These are phyloP conservation scores for Mustela lutreola DNA, from an alignment of 2,113 vertebrate species.

Conservation along the genomic window DNA sequence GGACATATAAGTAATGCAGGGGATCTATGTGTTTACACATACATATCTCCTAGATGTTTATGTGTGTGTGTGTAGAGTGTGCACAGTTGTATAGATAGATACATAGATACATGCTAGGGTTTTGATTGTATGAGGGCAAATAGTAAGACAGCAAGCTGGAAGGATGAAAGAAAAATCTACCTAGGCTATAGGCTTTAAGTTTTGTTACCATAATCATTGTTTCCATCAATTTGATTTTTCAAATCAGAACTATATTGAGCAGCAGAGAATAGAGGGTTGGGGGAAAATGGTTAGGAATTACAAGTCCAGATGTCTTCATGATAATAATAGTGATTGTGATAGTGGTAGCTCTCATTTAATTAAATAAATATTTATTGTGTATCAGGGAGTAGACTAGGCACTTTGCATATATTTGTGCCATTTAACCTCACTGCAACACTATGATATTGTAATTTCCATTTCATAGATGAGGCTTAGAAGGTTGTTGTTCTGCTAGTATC, in stretches of 20 bases:
- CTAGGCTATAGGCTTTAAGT: neutral
- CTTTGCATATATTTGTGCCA: neutral
- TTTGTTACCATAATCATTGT: neutral
- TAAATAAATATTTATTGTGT: slow-evolving; percentile 7
- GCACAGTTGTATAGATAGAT: neutral
- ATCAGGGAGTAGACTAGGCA: neutral
- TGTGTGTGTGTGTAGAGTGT: neutral
- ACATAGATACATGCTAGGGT: neutral
- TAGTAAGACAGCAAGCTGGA: neutral
- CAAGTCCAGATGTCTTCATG: neutral
- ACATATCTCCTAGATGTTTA: neutral
- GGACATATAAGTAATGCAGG: neutral
- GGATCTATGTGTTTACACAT: neutral
- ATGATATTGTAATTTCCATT: neutral
- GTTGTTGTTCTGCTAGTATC: neutral
- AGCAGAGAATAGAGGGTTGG: neutral
- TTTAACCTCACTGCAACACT: neutral
- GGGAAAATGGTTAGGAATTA: neutral
- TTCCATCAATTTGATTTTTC: neutral
- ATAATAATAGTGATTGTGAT: neutral
- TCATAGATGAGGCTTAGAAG: neutral
- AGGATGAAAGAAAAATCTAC: slow-evolving; percentile 23
- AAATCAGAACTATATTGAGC: neutral
- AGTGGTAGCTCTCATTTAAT: neutral
- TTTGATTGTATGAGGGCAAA: neutral